phyloP scores from a whole-genome alignment of 2,888 invertebrate genomes.

The Agrilus cyanescens region DNA sequence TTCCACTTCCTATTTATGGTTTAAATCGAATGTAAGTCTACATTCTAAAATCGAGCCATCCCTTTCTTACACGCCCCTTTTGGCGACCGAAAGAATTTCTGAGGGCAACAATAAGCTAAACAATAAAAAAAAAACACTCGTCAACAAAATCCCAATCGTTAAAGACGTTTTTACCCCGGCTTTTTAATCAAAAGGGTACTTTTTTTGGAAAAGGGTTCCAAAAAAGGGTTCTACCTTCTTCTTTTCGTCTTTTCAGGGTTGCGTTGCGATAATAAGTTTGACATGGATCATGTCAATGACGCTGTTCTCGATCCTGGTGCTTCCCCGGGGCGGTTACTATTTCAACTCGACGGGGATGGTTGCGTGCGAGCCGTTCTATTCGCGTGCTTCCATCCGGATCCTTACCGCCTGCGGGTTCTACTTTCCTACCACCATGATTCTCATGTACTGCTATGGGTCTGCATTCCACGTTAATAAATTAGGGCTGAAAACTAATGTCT shows the following conservation, averaged over 20 bases:
- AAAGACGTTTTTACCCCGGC: too few species aligned
- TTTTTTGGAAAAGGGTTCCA: too few species aligned
- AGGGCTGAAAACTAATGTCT: conserved; percentile 42
- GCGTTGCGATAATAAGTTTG: conserved; percentile 71
- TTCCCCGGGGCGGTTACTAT: conserved; percentile 77
- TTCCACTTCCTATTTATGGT: too few species aligned
- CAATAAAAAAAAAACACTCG: too few species aligned
- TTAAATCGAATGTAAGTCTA: too few species aligned
- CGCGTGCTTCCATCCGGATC: conserved; percentile 58
- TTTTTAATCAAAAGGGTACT: too few species aligned
- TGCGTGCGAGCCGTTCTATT: conserved; percentile 81
- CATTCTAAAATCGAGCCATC: too few species aligned
- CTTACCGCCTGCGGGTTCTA: conserved; percentile 79
- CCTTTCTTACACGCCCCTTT: too few species aligned
- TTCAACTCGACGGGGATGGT: conserved; percentile 77
- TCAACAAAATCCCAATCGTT: too few species aligned
- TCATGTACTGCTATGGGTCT: conserved; percentile 86
- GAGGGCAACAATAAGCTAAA: too few species aligned
- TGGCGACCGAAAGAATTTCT: too few species aligned
- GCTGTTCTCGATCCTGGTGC: conserved; percentile 68
- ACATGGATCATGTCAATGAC: conserved; percentile 79
- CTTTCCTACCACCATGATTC: conserved; percentile 82
- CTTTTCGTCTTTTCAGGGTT: conserved; percentile 50
- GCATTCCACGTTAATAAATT: conserved; percentile 81
- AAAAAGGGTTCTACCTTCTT: too few species aligned